These are phyloP conservation scores for Motacilla tschutschensis DNA, from an alignment of 2,113 vertebrate genomes.

Conservation along the genomic window DNA sequence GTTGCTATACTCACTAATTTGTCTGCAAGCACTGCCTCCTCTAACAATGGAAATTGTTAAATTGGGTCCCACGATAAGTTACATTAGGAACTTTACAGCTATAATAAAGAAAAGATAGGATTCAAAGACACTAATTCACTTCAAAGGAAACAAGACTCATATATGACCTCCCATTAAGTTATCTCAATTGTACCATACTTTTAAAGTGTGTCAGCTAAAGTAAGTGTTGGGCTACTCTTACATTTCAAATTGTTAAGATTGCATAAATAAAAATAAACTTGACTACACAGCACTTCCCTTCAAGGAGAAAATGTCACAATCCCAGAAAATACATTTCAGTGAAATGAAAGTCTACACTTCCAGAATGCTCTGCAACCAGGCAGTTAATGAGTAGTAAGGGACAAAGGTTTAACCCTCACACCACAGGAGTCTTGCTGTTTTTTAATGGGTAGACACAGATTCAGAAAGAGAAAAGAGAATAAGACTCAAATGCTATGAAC, in stretches of 20 bases:
- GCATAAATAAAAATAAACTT: conserved; percentile 40
- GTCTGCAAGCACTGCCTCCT: neutral
- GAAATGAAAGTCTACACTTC: neutral
- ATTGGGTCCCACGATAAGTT: rapidly evolving
- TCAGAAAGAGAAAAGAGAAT: neutral
- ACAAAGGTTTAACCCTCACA: neutral
- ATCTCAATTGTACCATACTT: neutral
- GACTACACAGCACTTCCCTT: neutral
- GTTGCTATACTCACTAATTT: neutral
- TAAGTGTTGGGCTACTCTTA: neutral
- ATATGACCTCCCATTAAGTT: neutral
- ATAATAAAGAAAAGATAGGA: neutral
- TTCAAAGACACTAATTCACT: neutral
- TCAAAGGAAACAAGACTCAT: neutral
- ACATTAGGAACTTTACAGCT: neutral
- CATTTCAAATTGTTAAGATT: conserved; percentile 17
- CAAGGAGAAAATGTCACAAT: conserved; percentile 8
- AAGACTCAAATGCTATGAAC: neutral
- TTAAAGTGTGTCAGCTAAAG: neutral
- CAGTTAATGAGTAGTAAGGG: neutral
- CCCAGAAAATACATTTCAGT: neutral
- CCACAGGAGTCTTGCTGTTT: neutral
- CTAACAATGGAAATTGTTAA: neutral
- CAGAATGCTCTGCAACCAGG: neutral
- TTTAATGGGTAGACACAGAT: neutral